A percentile compares a stretch with the other conserved stretches of the same genome.
Evolutionary conservation across 2,888 invertebrate genomes (phyloP).

Genomic region (Venusia cambrica): DNA sequence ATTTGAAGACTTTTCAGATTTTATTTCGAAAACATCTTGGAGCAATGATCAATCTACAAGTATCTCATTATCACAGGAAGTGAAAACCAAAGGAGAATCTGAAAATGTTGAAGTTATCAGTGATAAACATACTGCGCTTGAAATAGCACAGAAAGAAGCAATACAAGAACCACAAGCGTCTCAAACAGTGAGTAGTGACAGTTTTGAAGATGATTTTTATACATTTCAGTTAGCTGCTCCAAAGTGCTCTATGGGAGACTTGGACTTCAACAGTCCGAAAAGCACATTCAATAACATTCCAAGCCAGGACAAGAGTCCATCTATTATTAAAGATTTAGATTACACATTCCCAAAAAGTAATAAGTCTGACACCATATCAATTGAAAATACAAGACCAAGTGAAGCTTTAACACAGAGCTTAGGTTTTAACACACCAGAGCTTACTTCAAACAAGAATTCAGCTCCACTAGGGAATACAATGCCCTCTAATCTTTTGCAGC

Average conservation of each 20-base stretch:
- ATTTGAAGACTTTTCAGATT: constrained; percentile 70
- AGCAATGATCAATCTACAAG: constrained; percentile 28
- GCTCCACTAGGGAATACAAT: constrained; percentile 25
- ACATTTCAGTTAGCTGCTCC: constrained; percentile 69
- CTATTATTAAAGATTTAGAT: constrained; percentile 33
- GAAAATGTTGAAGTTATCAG: constrained; percentile 16
- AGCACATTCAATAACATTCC: constrained; percentile 33
- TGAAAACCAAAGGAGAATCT: constrained; percentile 15
- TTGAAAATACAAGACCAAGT: constrained; percentile 36
- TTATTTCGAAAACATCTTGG: constrained; percentile 52
- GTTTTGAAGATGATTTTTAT: constrained; percentile 66
- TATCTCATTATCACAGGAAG: constrained; percentile 18
- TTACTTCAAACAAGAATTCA: constrained; percentile 31
- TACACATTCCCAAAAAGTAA: constrained; percentile 38
- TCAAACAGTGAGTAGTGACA: constrained; percentile 26
- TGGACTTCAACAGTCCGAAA: constrained; percentile 28
- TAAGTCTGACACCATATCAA: constrained; percentile 53
- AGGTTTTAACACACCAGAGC: constrained; percentile 33
- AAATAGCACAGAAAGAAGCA: constrained; percentile 17
- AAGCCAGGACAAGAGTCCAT: constrained; percentile 24
- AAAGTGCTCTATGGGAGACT: constrained; percentile 30
- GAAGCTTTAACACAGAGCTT: constrained; percentile 38
- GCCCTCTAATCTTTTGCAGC: constrained; percentile 50
- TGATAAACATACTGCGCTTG: constrained; percentile 19
- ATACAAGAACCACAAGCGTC: constrained; percentile 1